phyloP scores from a whole-genome alignment of 2,888 invertebrate genomes.

The Ectemnius continuus region DNA sequence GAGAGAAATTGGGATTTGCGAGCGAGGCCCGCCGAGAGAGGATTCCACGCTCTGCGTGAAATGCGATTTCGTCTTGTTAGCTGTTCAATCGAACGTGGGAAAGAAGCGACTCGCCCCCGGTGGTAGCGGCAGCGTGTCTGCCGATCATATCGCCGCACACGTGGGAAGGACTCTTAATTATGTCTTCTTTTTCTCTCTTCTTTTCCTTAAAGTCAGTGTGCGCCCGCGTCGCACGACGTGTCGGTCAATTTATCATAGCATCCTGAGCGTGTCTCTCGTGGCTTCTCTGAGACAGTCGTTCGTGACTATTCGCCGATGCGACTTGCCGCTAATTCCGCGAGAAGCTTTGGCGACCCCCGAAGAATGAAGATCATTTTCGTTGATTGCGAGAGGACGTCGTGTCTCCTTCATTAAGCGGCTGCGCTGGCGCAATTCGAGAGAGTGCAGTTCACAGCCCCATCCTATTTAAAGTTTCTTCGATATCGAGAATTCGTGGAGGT shows the following conservation, averaged over 20 bases:
- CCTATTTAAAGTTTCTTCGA: constrained; percentile 22
- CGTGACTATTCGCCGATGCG: constrained; percentile 25
- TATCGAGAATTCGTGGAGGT: too few relatives aligned
- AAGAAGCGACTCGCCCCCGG: not conserved
- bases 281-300: constrained; percentile 4
- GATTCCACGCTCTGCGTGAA: constrained; percentile 10
- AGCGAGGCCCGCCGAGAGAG: not conserved
- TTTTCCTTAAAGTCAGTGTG: not conserved
- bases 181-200: not conserved
- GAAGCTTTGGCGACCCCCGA: constrained; percentile 53
- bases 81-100: constrained; percentile 15
- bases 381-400: constrained; percentile 47
- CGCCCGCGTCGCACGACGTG: not conserved
- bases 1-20: constrained; percentile 6
- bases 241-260: not conserved
- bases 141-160: not conserved
- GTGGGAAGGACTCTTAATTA: constrained; percentile 15
- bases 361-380: constrained; percentile 54
- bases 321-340: constrained; percentile 27
- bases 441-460: constrained; percentile 6
- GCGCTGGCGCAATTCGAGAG: too few relatives aligned
- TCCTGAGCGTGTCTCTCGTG: not conserved
- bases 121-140: not conserved
- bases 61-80: constrained; percentile 12
- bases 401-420: constrained; percentile 36